phyloP scores from a whole-genome alignment of 2,797 vertebrate species.

The Perodicticus potto region DNA sequence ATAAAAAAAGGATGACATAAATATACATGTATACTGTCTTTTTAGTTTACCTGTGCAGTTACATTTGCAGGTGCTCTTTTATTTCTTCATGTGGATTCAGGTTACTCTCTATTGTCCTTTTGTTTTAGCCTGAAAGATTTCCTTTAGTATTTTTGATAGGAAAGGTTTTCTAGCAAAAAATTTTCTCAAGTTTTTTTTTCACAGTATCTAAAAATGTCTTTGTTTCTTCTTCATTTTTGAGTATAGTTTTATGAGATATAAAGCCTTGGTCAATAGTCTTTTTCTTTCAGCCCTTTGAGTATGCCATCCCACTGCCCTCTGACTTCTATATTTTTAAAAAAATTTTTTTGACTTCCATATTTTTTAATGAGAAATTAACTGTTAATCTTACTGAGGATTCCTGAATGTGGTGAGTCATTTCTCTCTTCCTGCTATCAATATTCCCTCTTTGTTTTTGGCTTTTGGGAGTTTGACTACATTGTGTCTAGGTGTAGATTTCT shows the following conservation, averaged over 20 bases:
- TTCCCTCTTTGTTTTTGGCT: neutral
- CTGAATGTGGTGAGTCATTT: neutral
- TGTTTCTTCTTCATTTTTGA: neutral
- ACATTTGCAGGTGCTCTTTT: neutral
- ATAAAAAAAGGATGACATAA: too few relatives aligned
- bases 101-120: neutral
- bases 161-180: neutral
- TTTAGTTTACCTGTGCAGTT: neutral
- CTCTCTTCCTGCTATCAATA: neutral
- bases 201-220: neutral
- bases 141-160: neutral
- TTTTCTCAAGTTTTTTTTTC: neutral
- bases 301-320: neutral
- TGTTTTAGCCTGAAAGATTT: neutral
- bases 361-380: neutral
- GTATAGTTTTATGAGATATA: neutral
- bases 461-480: neutral
- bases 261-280: neutral
- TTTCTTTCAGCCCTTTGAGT: neutral
- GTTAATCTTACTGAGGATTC: neutral
- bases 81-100: neutral
- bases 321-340: neutral
- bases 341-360: neutral
- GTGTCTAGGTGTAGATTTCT: neutral
- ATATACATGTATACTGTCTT: neutral